Base-by-base conservation (phyloP, 2,113 vertebrate species). In the Bos indicus region DNA sequence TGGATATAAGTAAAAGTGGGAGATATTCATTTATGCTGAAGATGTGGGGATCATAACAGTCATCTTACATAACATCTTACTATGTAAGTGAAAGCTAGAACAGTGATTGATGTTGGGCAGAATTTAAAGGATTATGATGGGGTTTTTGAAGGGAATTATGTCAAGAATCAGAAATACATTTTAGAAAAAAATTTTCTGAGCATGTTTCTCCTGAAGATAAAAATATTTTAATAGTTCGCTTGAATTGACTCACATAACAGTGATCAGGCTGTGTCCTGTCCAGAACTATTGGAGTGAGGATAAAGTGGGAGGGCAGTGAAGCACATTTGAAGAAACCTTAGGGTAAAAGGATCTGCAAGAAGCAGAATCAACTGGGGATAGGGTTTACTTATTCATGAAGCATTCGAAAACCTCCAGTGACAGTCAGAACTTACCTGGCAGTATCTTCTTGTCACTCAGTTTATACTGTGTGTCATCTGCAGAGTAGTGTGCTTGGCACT, bases 181-280 rank as follows among this genome's bases (percentile, higher is more conserved):
- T 97, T 95, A 92, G 51, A 60, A 67, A 23, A 59, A 91, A 21
- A 36, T 82, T 26, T 90, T 90, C 85, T 87, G 51, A 43, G 4
- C 51, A 52, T 88, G 43, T 90, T 96, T 96, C 52, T 80, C 25
- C 36, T 93, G 28, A 87, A 78, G 52, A 51, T 80, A 52, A 94
- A 96, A 88, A 59, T 89, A 85, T 80, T 96, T 96, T 64, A 77
- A 26, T 77, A 86, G 40, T 67, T 96, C 71, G 19, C 36, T 97
- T 96, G 54, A 82, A 90, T 94, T 93, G 59, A 91, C 28, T 91
- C 4, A 16, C 13, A 6, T 89, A 56, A 54, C 15, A 40, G 40
- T 89, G 74, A 87, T 26, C 62, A 93, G 67, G 11, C 21, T 83
- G 71, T 71, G 57, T 95, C 28, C 89, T 97, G 51, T 92, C 87